These are phyloP conservation scores for Ruditapes philippinarum DNA, from an alignment of 1,140 invertebrate genomes.

Conservation along the genomic window DNA sequence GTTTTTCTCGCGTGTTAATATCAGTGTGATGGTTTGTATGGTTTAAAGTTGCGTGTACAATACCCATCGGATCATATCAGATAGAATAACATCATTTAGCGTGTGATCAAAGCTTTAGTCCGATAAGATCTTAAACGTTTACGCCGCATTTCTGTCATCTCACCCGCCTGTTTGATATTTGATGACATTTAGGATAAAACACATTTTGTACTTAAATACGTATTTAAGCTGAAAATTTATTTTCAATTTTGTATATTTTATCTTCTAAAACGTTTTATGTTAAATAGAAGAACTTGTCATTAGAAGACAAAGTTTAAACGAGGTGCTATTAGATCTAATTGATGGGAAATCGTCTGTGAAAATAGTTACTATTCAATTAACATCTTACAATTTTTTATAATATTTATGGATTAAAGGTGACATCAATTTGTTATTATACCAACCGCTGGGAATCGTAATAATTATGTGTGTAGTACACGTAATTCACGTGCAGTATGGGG, in stretches of 20 bases:
- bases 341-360: not conserved
- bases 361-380: constrained; percentile 22
- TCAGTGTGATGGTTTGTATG: not conserved
- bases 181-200: constrained; percentile 41
- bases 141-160: not conserved
- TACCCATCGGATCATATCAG: not conserved
- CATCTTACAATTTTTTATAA: no score
- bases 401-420: no score
- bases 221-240: constrained; percentile 35
- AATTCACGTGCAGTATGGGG: no score
- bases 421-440: no score
- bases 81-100: constrained; percentile 9
- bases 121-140: constrained; percentile 31
- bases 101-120: constrained; percentile 5
- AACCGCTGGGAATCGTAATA: no score
- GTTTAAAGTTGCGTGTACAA: not conserved
- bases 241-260: constrained; percentile 5
- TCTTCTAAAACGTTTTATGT: not conserved
- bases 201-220: constrained; percentile 20
- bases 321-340: not conserved
- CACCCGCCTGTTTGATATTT: not conserved
- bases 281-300: not conserved
- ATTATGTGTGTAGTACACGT: no score
- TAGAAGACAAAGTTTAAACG: not conserved
- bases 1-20: not conserved